Base-by-base conservation (phyloP, 2,113 vertebrate species). In the Capreolus pygargus region DNA sequence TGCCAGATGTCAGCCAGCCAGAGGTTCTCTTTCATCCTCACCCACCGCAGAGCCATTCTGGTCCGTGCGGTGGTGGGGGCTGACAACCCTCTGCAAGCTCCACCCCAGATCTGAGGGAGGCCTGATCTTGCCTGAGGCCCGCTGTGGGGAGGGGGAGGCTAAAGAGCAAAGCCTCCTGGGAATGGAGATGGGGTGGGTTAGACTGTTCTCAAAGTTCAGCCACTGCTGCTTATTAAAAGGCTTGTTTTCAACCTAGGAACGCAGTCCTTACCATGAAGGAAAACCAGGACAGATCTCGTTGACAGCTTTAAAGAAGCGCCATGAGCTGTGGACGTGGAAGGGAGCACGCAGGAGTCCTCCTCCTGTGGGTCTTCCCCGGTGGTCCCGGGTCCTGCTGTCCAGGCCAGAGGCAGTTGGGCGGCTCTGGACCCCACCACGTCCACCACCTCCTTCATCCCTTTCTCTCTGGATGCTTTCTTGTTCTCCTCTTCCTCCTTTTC, bases 1-100 rank as follows among this genome's bases (percentile, higher is more conserved):
- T 2, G 23, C 96, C 98, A 96, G 97, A 96, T 93, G 89, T 89
- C 83, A 54, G 76, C 2, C 36, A 7, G 86, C 1, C 39, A 0
- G 81, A 2, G 50, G 28, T 19, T 58, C 55, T 67, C 95, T 97
- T 93, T 91, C 86, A 79, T 91, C 94, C 45, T 74, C 13, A 9
- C 78, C 85, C 86, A 89, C 82, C 9, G 0, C 91, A 52, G 86
- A 91, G 88, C 79, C 84, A 17, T 14, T 64, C 12, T 13, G 17
- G 67, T n/a, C 54, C 3, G 70, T 12, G 45, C 1, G 25, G 58
- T 10, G 21, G 14, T 39, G 33, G 86, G 74, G 67, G 43, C 11
- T 61, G 84, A 28, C 87, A 33, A 5, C 33, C 23, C 0, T 78
- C 58, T 86, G 83, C 19, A n/a, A 94, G 45, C 47, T n/a, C 95